Percentiles rank a stretch among this genome's conserved stretches.
Conservation (phyloP, 2,797 vertebrate species). For the Bucorvus abyssinicus region DNA sequence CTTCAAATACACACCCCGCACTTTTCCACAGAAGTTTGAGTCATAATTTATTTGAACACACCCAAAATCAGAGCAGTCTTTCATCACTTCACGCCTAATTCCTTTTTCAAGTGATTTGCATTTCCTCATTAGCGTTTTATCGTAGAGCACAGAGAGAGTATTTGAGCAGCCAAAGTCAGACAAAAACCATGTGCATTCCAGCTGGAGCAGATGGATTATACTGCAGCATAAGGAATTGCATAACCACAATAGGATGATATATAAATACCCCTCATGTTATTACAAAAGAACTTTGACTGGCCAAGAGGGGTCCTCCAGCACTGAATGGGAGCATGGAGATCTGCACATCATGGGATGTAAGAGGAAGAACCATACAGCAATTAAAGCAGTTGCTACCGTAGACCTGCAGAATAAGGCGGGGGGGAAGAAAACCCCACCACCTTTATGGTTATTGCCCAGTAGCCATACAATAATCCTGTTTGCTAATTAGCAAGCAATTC, state of each 20-base stretch:
- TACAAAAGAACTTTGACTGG: neutral
- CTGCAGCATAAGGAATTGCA: neutral
- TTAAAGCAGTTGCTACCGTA: neutral
- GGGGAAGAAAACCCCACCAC: neutral
- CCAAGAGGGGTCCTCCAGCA: neutral
- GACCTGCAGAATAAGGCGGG: rapidly evolving
- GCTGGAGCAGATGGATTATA: neutral
- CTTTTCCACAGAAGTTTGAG: neutral
- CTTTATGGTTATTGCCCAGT: neutral
- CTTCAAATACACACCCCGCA: neutral
- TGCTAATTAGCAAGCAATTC: neutral
- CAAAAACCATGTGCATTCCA: neutral
- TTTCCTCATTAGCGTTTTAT: neutral
- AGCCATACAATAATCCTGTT: neutral
- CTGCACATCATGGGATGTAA: neutral
- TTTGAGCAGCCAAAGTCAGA: neutral
- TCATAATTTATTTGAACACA: neutral
- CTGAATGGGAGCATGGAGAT: neutral
- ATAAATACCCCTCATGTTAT: neutral
- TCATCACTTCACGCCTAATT: neutral
- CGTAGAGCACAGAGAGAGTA: neutral
- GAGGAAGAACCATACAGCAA: neutral
- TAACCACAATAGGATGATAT: rapidly evolving
- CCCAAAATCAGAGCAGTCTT: neutral
- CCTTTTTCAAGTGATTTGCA: neutral